Percentiles rank a stretch among this genome's conserved stretches.
phyloP scores from a whole-genome alignment of 2,113 vertebrate species.

The Furnarius figulus region DNA sequence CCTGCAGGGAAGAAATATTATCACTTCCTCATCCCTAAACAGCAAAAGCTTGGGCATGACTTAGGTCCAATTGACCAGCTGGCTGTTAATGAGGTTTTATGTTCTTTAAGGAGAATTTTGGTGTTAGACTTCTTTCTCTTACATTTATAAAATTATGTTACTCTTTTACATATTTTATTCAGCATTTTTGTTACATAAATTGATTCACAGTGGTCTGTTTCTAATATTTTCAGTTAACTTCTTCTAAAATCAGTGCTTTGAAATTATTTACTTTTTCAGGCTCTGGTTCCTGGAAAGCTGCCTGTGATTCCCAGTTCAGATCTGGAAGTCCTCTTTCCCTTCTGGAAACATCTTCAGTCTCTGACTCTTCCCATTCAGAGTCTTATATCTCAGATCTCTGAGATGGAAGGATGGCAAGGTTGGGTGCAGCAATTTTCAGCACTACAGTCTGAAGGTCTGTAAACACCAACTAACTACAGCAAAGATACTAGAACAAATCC shows the following conservation, averaged over 20 bases:
- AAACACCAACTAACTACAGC: background rate
- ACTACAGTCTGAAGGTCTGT: too few species aligned
- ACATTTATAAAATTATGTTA: background rate
- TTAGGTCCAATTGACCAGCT: background rate
- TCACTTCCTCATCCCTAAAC: background rate
- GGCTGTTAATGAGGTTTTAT: background rate
- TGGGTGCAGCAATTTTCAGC: background rate
- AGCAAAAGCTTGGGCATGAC: background rate
- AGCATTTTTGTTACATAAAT: background rate
- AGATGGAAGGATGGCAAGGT: background rate
- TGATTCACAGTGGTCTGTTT: background rate
- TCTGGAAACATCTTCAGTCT: background rate
- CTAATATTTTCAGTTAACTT: background rate
- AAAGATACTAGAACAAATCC: background rate
- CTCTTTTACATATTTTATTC: background rate
- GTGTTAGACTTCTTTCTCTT: background rate
- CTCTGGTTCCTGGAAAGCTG: background rate
- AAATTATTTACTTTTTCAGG: background rate
- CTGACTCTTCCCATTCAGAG: background rate
- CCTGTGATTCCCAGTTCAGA: background rate
- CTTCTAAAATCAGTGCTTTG: background rate
- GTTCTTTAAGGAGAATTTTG: background rate
- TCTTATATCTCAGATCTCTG: background rate
- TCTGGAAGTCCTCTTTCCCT: background rate
- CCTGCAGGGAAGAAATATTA: background rate